Conservation (phyloP, 2,888 invertebrate genomes). For the Pollenia griseotomentosa region DNA sequence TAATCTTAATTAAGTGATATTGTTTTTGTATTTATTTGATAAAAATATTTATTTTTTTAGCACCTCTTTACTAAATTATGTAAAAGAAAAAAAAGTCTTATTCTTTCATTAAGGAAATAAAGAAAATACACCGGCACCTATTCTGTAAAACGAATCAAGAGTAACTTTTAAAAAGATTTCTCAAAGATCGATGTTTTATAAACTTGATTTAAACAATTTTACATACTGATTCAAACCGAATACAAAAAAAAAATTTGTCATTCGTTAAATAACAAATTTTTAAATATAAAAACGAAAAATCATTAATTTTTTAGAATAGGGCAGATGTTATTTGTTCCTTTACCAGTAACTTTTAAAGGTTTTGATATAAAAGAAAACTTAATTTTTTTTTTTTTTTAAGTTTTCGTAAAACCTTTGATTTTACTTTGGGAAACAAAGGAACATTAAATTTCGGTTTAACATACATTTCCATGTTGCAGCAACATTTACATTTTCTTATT, state of each 20-base stretch:
- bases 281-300: too few species aligned
- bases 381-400: not conserved
- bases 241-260: too few species aligned
- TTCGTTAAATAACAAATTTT: too few species aligned
- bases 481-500: constrained; percentile 83
- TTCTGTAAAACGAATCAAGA: constrained; percentile 7
- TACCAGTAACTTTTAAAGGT: not conserved
- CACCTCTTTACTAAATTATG: constrained; percentile 41
- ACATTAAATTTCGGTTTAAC: not conserved
- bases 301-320: not conserved
- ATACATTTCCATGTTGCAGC: constrained; percentile 68
- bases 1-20: constrained; percentile 14
- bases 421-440: not conserved
- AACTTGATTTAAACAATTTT: too few species aligned
- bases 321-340: not conserved
- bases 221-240: too few species aligned
- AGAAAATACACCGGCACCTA: not conserved
- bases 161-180: not conserved
- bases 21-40: not conserved
- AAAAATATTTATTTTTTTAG: constrained; percentile 33
- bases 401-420: not conserved
- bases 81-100: constrained; percentile 27
- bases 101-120: constrained; percentile 23
- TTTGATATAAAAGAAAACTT: not conserved
- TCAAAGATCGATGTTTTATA: not conserved